Conservation (phyloP, 2,888 invertebrate species). For the Lepidochrysops patricia region DNA sequence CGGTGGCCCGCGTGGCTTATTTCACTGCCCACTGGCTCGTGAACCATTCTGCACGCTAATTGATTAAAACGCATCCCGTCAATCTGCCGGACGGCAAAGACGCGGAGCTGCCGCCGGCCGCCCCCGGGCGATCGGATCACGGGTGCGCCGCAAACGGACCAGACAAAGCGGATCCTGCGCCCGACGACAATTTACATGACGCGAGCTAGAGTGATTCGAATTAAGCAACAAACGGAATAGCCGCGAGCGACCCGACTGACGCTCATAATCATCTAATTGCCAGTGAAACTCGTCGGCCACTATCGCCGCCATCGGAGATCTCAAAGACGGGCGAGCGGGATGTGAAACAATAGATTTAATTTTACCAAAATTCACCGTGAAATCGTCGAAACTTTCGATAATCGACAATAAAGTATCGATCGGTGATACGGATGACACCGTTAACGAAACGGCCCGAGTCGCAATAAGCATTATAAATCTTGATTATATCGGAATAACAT, state of each 20-base stretch:
- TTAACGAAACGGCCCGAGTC: slow-evolving; percentile 44
- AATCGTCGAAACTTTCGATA: slow-evolving; percentile 50
- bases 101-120: slow-evolving; percentile 26
- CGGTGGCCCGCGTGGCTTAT: slow-evolving; percentile 57
- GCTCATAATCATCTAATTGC: slow-evolving; percentile 26
- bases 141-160: slow-evolving; percentile 25
- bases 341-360: slow-evolving; percentile 44
- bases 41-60: slow-evolving; percentile 61
- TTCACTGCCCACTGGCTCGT: slow-evolving; percentile 65
- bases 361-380: slow-evolving; percentile 51
- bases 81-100: slow-evolving; percentile 48
- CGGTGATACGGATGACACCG: slow-evolving; percentile 47
- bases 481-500: slow-evolving; percentile 38
- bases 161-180: background rate
- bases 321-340: slow-evolving; percentile 21
- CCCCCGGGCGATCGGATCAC: slow-evolving; percentile 26
- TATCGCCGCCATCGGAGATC: slow-evolving; percentile 3
- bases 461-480: slow-evolving; percentile 39
- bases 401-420: slow-evolving; percentile 39
- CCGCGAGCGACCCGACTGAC: slow-evolving; percentile 19
- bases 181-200: background rate
- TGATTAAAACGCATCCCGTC: slow-evolving; percentile 72
- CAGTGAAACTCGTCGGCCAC: background rate
- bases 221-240: slow-evolving; percentile 17
- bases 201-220: slow-evolving; percentile 20